Percentiles rank a stretch among this genome's conserved stretches.
These are phyloP conservation scores for Orchestes rusci DNA, from an alignment of 2,888 invertebrate species.

Conservation along the genomic window DNA sequence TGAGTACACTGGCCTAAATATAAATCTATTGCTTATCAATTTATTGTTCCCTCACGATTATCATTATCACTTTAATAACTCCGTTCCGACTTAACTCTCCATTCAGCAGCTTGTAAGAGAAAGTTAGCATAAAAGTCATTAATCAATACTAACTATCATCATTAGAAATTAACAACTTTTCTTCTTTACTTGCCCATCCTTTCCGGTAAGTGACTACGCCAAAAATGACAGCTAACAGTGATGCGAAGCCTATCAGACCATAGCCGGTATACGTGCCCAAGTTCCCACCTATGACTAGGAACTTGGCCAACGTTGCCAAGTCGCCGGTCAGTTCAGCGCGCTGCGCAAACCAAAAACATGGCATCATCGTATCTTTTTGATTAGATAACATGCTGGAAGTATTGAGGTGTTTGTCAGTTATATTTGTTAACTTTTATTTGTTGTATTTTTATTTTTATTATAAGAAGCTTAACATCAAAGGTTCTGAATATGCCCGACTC, in stretches of 20 bases:
- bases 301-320: constrained; percentile 50
- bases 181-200: constrained; percentile 38
- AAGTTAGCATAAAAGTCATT: too few species aligned
- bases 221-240: constrained; percentile 39
- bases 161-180: constrained; percentile 34
- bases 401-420: too few species aligned
- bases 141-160: constrained; percentile 29
- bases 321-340: constrained; percentile 52
- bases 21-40: too few species aligned
- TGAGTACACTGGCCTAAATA: too few species aligned
- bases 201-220: constrained; percentile 37
- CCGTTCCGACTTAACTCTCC: too few species aligned
- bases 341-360: constrained; percentile 73
- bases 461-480: too few species aligned
- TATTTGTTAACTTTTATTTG: too few species aligned
- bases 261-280: constrained; percentile 51
- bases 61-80: too few species aligned
- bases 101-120: too few species aligned
- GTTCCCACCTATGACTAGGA: constrained; percentile 49
- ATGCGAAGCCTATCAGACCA: constrained; percentile 46
- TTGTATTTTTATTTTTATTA: too few species aligned
- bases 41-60: too few species aligned
- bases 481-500: too few species aligned
- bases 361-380: constrained; percentile 54
- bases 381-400: constrained; percentile 51